Evolutionary conservation across 2,888 invertebrate species (phyloP).

Genomic region (Nasonovia ribisnigri): DNA sequence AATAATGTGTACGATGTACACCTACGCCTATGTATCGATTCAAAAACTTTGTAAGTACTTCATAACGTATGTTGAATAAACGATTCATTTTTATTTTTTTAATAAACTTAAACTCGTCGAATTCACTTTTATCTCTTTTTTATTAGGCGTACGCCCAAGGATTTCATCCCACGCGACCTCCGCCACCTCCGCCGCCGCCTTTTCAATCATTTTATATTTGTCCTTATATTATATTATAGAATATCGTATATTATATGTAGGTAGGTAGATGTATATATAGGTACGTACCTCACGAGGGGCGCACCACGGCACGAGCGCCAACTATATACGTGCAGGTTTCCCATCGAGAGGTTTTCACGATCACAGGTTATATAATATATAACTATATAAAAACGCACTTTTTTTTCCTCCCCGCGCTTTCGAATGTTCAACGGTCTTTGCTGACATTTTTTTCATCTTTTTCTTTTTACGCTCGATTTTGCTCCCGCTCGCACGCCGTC

Average conservation of each 20-base stretch:
- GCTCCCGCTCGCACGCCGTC: background rate
- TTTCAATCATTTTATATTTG: conserved; percentile 58
- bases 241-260: background rate
- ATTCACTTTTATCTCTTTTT: conserved; percentile 44
- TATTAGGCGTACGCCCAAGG: conserved; percentile 23
- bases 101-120: conserved; percentile 56
- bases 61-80: background rate
- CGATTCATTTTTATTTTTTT: conserved; percentile 11
- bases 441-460: conserved; percentile 44
- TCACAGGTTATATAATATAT: background rate
- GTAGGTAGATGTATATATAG: background rate
- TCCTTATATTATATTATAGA: conserved; percentile 7
- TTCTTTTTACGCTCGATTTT: conserved; percentile 34
- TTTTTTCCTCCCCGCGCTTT: conserved; percentile 21
- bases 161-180: conserved; percentile 6
- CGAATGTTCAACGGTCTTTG: conserved; percentile 49
- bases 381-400: background rate
- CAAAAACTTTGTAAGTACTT: background rate
- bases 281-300: background rate
- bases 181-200: conserved; percentile 5
- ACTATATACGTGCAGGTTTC: conserved; percentile 8
- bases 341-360: conserved; percentile 25
- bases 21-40: background rate
- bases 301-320: background rate
- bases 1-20: background rate